Evolutionary conservation across 2,797 vertebrate genomes (phyloP), one percentile per base, ranked within the genome.

Genomic region (Macropus fuliginosus): DNA sequence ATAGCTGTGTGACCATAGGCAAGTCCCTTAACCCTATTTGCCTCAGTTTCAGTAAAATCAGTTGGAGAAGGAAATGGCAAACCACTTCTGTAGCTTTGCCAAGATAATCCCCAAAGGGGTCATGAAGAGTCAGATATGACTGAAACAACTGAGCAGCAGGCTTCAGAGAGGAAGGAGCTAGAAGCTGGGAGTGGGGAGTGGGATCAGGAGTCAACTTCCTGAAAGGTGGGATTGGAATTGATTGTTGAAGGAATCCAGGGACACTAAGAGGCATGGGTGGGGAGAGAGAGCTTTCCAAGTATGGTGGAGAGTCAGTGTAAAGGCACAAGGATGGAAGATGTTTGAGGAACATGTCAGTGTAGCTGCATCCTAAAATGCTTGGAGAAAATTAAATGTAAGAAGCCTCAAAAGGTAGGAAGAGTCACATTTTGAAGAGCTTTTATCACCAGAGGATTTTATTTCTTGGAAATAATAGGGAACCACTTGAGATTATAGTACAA

Each of bases 271-370:
- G 0, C 31, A 31, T 74, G 55, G 29, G 24, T 4, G 11, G n/a
- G 50, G 9, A 18, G 57, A 91, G 27, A 28, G 34, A 12, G 8
- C 29, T 87, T 62, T 56, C 28, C 1, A 13, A 50, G 81, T 0
- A 0, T 50, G 4, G 46, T 11, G 0, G n/a, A 90, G 0, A 11
- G 56, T 16, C 1, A 0, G 0, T 46, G 34, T 12, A 40, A 90
- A 94, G 27, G 9, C 21, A 90, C 11, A 9, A 59, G 31, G 91
- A 3, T 66, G 54, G 0, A 3, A 27, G 31, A 94, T 81, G n/a
- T 55, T 46, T 52, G 91, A 54, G 54, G 24, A 21, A 21, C 52
- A n/a, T 46, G 3, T 91, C 52, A 50, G 6, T 31, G 46, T 5
- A 54, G 55, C 18, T 57, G 40, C 18, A 59, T 13, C 24, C 0